Conservation (phyloP, 2,888 invertebrate genomes). For the Pollenia amentaria region DNA sequence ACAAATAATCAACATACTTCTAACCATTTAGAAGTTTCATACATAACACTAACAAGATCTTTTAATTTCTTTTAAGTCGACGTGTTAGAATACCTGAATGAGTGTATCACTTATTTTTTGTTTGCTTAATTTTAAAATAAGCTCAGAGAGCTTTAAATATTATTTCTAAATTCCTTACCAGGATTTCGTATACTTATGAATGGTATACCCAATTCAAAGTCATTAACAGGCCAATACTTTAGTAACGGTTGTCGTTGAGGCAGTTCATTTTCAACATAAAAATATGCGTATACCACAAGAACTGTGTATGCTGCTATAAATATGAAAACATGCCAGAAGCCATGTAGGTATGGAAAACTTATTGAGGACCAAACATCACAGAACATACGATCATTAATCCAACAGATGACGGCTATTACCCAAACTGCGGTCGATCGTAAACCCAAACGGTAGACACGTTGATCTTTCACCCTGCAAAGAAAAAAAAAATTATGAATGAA, state of each 20-base stretch:
- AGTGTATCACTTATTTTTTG: constrained; percentile 58
- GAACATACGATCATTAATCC: constrained; percentile 91
- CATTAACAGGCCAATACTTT: constrained; percentile 91
- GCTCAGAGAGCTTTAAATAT: constrained; percentile 69
- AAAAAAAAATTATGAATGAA: not conserved
- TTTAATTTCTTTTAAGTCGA: constrained; percentile 29
- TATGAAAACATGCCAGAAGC: constrained; percentile 92
- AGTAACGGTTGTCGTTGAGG: constrained; percentile 90
- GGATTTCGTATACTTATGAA: constrained; percentile 89
- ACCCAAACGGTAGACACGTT: constrained; percentile 89
- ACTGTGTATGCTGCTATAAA: constrained; percentile 92
- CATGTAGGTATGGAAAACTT: constrained; percentile 93
- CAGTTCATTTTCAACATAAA: constrained; percentile 89
- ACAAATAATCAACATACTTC: constrained; percentile 40
- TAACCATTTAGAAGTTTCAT: constrained; percentile 28
- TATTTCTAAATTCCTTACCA: constrained; percentile 84
- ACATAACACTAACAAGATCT: not conserved
- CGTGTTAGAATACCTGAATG: constrained; percentile 62
- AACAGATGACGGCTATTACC: constrained; percentile 90
- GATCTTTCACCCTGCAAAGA: constrained; percentile 81
- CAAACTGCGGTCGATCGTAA: constrained; percentile 89
- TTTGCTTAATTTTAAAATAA: not conserved
- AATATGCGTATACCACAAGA: constrained; percentile 91
- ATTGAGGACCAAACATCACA: constrained; percentile 92
- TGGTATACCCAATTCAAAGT: constrained; percentile 91